Base-by-base conservation (phyloP, 2,888 invertebrate genomes). In the Sepioteuthis lessoniana region DNA sequence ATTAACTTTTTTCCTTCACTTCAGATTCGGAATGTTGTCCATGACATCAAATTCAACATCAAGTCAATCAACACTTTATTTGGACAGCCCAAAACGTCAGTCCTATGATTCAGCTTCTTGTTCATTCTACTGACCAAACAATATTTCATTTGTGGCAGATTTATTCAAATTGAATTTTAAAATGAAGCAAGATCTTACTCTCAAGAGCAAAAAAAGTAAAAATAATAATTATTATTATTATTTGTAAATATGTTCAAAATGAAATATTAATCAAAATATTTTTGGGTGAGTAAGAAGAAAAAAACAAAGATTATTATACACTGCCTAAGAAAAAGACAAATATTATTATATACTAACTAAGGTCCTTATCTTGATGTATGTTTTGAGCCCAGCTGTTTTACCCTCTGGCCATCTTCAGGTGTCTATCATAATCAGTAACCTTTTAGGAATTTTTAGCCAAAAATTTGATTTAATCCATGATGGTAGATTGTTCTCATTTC, bases 1-100 rank as follows among this genome's bases (percentile, higher is more conserved):
- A 76, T 76, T n/a, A 76, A n/a, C 19, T 31, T 92, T 92, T 92
- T 4, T 46, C 46, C n/a, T 31, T n/a, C 46, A 2, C 46, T n/a
- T 92, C 92, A 92, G 92, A 47, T 92, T 47, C 10, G 92, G 92
- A 1, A 92, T 92, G 92, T 42, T 92, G n/a, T 92, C 92, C 13
- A 92, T 92, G 92, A 92, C 92, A 31, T 92, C 92, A 42, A 76
- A n/a, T 1, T 42, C 92, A 8, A 19, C 92, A 25, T 92, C 92
- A 38, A 92, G 92, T 42, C 92, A 92, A 47, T 92, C 92, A 92
- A 47, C 92, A 1, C 31, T 92, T 13, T 92, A 92, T 47, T 47
- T 92, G n/a, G 92, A 92, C 19, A 21, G n/a, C 31, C n/a, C 92
- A n/a, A 92, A 92, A 92, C 42, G 47, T n/a, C 92, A 92, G 31